A percentile compares a stretch with the other conserved stretches of the same genome.
These are phyloP conservation scores for Mnemiopsis leidyi DNA, from an alignment of 37 sponge, comb jelly and placozoan genomes.

Conservation along the genomic window DNA sequence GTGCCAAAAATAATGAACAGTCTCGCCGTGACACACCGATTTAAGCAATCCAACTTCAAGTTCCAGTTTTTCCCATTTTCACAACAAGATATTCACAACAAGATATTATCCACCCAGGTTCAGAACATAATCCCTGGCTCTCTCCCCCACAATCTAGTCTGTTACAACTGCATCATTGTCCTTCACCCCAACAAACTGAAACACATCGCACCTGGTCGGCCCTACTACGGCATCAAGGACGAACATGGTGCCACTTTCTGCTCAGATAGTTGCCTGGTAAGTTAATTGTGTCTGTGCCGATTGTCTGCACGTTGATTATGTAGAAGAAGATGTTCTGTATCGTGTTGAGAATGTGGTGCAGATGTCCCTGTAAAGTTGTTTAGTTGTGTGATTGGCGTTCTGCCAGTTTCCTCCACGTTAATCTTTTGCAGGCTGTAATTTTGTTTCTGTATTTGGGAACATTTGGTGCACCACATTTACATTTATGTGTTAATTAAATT, in stretches of 20 bases:
- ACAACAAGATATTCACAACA: too few species aligned
- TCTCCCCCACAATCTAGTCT: neutral
- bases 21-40: too few species aligned
- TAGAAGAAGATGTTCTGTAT: neutral
- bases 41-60: too few species aligned
- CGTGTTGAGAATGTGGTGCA: neutral
- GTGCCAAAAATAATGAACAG: too few species aligned
- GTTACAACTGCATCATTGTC: constrained; percentile 39
- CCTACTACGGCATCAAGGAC: constrained; percentile 57
- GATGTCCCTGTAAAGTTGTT: neutral
- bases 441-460: neutral
- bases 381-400: neutral
- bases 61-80: too few species aligned
- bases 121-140: constrained; percentile 35
- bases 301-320: neutral
- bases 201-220: neutral
- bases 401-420: neutral
- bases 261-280: constrained; percentile 51
- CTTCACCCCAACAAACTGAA: constrained; percentile 53
- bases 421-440: neutral
- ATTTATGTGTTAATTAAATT: neutral
- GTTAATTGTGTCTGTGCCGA: neutral
- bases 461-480: neutral
- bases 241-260: constrained; percentile 58
- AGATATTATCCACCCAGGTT: constrained; percentile 42